These are phyloP conservation scores for Labeo rohita DNA, from an alignment of 2,113 vertebrate species.

Conservation along the genomic window DNA sequence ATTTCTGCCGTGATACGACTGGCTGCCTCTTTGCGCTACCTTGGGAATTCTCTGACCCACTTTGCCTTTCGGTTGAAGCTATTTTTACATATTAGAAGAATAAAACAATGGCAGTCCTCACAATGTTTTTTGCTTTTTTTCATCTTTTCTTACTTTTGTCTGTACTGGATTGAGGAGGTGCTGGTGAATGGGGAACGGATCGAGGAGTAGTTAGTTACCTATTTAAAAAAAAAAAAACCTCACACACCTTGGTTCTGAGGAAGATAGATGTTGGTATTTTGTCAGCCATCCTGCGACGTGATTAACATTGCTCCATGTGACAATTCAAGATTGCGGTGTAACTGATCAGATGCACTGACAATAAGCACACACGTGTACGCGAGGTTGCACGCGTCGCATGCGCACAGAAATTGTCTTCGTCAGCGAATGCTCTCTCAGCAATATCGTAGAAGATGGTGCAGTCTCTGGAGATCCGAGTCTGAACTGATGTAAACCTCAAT, in stretches of 20 bases:
- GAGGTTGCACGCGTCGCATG: neutral
- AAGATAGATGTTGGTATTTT: slow-evolving; percentile 43
- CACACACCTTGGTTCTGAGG: neutral
- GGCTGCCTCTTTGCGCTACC: slow-evolving; percentile 51
- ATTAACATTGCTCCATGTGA: neutral
- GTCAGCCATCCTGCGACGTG: slow-evolving; percentile 59
- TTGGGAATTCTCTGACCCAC: slow-evolving; percentile 80
- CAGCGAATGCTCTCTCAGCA: slow-evolving; percentile 46
- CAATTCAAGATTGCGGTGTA: neutral
- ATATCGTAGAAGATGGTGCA: slow-evolving; percentile 49
- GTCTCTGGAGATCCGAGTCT: slow-evolving; percentile 51
- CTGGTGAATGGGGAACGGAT: slow-evolving; percentile 32
- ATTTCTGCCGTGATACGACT: slow-evolving; percentile 60
- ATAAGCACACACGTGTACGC: neutral
- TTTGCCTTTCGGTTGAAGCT: slow-evolving; percentile 74
- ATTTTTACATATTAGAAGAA: slow-evolving; percentile 77
- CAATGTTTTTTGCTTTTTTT: slow-evolving; percentile 10
- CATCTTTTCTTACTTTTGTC: slow-evolving; percentile 1
- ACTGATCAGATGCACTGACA: neutral
- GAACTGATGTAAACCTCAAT: slow-evolving; percentile 29
- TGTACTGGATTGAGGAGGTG: slow-evolving; percentile 29
- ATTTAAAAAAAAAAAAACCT: neutral
- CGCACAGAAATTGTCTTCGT: slow-evolving; percentile 27
- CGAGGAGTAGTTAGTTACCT: neutral
- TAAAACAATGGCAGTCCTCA: slow-evolving; percentile 65